A percentile compares a stretch with the other conserved stretches of the same genome.
Conservation (phyloP, 2,113 vertebrate species). For the Poeciliopsis retropinna region DNA sequence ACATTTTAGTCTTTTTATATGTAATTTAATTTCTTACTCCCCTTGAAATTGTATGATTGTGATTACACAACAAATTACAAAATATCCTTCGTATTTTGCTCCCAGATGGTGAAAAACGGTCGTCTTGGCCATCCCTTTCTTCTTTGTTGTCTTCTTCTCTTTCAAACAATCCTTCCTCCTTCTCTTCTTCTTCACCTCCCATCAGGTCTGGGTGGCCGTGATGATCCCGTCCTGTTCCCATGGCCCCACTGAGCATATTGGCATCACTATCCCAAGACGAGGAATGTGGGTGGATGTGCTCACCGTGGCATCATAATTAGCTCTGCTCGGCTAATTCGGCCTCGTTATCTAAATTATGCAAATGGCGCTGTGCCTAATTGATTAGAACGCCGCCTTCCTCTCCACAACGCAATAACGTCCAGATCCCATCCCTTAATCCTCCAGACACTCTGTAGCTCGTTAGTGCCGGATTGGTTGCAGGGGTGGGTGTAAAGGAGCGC, state of each 20-base stretch:
- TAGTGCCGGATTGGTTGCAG: slow-evolving; percentile 61
- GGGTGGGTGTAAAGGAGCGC: slow-evolving; percentile 33
- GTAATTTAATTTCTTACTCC: no score
- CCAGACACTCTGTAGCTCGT: slow-evolving; percentile 76
- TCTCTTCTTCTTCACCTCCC: background rate
- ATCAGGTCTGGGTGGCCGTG: slow-evolving; percentile 17
- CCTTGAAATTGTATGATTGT: background rate
- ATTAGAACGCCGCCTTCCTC: slow-evolving; percentile 64
- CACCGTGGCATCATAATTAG: slow-evolving; percentile 73
- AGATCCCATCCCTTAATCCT: slow-evolving; percentile 78
- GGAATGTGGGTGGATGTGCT: slow-evolving; percentile 61
- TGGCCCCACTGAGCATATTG: slow-evolving; percentile 63
- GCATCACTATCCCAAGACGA: slow-evolving; percentile 54
- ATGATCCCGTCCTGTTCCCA: slow-evolving; percentile 65
- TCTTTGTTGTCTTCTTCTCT: background rate
- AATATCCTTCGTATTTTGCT: background rate
- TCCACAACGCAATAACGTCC: slow-evolving; percentile 64
- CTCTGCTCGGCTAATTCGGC: slow-evolving; percentile 76
- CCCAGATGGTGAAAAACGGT: background rate
- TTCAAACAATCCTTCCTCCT: background rate
- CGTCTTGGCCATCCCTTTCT: background rate
- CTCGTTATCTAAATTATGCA: slow-evolving; percentile 83
- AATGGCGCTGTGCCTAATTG: slow-evolving; percentile 78
- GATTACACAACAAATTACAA: background rate
- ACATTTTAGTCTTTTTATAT: background rate